Evolutionary conservation across 2,113 vertebrate species (phyloP).

Genomic region (Albula goreensis): DNA sequence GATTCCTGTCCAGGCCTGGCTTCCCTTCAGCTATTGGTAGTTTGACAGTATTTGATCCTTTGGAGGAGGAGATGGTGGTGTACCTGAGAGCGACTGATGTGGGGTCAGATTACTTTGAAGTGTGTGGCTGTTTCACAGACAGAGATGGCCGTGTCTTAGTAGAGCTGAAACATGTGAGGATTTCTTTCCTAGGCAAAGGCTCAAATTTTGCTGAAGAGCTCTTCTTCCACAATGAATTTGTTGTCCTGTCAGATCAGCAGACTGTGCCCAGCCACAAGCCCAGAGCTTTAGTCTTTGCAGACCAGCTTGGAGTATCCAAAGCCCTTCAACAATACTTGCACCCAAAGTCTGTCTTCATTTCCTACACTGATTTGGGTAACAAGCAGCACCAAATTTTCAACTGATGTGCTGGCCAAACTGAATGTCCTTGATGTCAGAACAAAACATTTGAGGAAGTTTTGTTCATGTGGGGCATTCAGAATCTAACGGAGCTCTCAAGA

Average conservation of each 20-base stretch:
- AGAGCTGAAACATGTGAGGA: conserved; percentile 68
- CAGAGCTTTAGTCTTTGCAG: conserved; percentile 75
- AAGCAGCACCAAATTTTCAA: conserved; percentile 38
- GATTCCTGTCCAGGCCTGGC: conserved; percentile 52
- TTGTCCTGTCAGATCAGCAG: conserved; percentile 40
- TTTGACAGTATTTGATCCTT: conserved; percentile 66
- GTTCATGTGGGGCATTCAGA: conserved; percentile 77
- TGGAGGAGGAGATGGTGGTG: conserved; percentile 79
- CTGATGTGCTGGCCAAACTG: conserved; percentile 41
- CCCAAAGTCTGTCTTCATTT: conserved; percentile 62
- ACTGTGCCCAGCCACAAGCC: conserved; percentile 36
- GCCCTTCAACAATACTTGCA: conserved; percentile 68
- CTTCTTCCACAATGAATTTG: conserved; percentile 75
- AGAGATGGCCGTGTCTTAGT: conserved; percentile 71
- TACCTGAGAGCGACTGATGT: conserved; percentile 71
- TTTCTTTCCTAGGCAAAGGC: conserved; percentile 62
- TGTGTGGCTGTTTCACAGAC: conserved; percentile 81
- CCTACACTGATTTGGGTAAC: conserved; percentile 55
- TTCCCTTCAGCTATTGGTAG: conserved; percentile 78
- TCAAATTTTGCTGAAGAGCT: conserved; percentile 68
- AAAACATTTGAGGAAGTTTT: conserved; percentile 72
- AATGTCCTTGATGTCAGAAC: conserved; percentile 53
- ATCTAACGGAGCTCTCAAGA: conserved; percentile 64
- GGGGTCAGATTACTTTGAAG: conserved; percentile 63
- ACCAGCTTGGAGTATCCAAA: conserved; percentile 69